Percentiles rank a stretch among this genome's conserved stretches.
Conservation (phyloP, 2,113 vertebrate genomes). For the Crotalus helleri region DNA sequence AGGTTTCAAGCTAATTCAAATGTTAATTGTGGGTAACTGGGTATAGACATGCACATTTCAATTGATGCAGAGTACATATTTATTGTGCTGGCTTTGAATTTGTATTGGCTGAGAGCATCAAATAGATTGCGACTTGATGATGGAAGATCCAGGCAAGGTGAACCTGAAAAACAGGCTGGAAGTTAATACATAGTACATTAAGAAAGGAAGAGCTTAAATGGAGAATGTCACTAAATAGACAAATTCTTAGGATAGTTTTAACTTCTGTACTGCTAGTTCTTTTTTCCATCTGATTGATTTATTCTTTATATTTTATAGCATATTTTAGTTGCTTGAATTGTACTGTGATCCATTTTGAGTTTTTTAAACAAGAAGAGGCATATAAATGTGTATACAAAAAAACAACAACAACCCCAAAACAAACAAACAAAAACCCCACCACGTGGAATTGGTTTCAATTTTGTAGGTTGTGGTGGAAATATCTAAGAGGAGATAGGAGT, state of each 20-base stretch:
- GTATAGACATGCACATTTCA: background rate
- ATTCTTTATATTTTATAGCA: background rate
- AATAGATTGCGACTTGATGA: background rate
- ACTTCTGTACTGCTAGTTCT: background rate
- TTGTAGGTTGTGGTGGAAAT: background rate
- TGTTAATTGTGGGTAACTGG: background rate
- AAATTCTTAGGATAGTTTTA: background rate
- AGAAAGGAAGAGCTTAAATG: background rate
- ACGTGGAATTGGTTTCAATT: background rate
- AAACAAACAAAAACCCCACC: background rate
- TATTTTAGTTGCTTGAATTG: background rate
- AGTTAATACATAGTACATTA: background rate
- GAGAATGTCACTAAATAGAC: background rate
- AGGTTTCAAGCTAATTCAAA: background rate
- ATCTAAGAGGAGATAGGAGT: background rate
- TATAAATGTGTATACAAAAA: background rate
- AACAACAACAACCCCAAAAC: background rate
- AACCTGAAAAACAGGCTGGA: background rate
- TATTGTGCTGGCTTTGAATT: background rate
- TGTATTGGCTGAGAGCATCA: background rate
- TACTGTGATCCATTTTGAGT: background rate
- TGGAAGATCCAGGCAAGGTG: background rate
- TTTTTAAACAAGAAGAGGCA: background rate
- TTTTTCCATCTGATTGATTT: background rate
- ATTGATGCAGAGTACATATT: background rate